These are phyloP conservation scores for Dipodomys merriami DNA, from an alignment of 2,113 vertebrate species.

Conservation along the genomic window DNA sequence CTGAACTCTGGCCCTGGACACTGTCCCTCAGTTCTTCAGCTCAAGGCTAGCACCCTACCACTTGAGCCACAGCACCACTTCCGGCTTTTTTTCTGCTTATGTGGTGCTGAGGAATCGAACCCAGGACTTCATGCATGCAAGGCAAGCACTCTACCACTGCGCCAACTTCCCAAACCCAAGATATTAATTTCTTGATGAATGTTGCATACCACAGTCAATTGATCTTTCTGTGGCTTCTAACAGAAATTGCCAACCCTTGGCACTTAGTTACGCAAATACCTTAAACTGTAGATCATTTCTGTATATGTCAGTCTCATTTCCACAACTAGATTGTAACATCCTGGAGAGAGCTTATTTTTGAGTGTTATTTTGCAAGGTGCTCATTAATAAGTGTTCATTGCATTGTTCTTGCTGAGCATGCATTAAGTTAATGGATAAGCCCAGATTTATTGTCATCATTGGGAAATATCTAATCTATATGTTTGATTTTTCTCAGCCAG, in stretches of 20 bases:
- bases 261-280: not conserved
- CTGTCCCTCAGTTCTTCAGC: too few species aligned
- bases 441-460: not conserved
- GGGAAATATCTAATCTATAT: not conserved
- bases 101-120: too few species aligned
- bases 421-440: not conserved
- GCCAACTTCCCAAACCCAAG: too few species aligned
- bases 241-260: not conserved
- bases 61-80: too few species aligned
- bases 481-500: constrained; percentile 14
- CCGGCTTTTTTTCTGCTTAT: too few species aligned
- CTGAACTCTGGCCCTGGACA: too few species aligned
- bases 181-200: constrained; percentile 48
- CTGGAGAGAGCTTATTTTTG: not conserved
- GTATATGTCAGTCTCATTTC: not conserved
- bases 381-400: too few species aligned
- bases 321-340: not conserved
- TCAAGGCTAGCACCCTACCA: too few species aligned
- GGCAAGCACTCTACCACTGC: too few species aligned
- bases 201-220: not conserved
- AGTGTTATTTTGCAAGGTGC: not conserved
- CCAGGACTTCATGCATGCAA: too few species aligned
- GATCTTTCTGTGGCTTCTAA: constrained; percentile 44
- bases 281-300: not conserved
- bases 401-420: not conserved